Evolutionary conservation across 2,797 vertebrate species (phyloP).

Genomic region (Onychomys leucogaster): DNA sequence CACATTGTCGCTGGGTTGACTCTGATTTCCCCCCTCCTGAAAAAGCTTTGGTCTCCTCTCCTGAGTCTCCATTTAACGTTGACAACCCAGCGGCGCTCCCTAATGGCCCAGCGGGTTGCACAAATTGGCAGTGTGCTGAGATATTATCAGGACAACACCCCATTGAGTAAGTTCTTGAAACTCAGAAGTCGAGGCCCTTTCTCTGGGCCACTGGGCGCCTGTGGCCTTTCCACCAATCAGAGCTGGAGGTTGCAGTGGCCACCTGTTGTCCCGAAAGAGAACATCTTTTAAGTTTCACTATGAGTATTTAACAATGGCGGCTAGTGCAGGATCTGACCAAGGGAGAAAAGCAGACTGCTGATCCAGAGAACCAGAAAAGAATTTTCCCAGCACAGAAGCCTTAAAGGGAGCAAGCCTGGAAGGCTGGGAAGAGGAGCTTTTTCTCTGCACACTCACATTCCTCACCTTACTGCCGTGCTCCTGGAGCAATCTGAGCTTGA

Average conservation of each 20-base stretch:
- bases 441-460: neutral
- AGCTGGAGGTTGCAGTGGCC: conserved; percentile 75
- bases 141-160: conserved; percentile 82
- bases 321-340: conserved; percentile 54
- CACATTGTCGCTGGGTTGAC: conserved; percentile 65
- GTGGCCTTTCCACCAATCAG: conserved; percentile 81
- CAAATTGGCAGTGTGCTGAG: conserved; percentile 82
- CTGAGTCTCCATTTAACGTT: conserved; percentile 64
- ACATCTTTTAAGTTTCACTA: conserved; percentile 79
- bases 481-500: conserved; percentile 62
- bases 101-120: conserved; percentile 83
- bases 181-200: conserved; percentile 77
- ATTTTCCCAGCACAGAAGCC: neutral
- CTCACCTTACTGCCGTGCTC: conserved; percentile 42
- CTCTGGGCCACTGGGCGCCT: conserved; percentile 78
- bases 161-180: conserved; percentile 81
- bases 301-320: conserved; percentile 73
- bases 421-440: conserved; percentile 13
- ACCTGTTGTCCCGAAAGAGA: conserved; percentile 79
- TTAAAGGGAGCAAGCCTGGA: conserved; percentile 26
- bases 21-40: neutral
- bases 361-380: conserved; percentile 26
- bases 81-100: conserved; percentile 80
- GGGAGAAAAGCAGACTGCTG: conserved; percentile 55
- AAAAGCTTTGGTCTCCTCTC: conserved; percentile 74